Base-by-base conservation (phyloP, 2,113 vertebrate genomes). In the Daboia siamensis region DNA sequence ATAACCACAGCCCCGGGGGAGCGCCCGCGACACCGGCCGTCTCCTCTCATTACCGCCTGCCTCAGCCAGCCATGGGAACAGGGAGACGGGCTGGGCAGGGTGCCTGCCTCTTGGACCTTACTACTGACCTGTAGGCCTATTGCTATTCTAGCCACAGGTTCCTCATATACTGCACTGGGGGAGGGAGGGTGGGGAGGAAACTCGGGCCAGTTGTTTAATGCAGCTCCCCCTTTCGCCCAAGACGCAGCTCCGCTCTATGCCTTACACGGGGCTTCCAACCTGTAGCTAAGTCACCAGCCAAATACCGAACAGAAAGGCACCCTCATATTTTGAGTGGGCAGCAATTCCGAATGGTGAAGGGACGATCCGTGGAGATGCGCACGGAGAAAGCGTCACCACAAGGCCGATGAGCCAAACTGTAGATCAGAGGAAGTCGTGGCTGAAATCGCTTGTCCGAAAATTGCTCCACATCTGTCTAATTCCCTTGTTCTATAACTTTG, bases 1-100 rank as follows among this genome's bases (percentile, higher is more conserved):
- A 98, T 98, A 98, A 98, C 98, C 98, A 98, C 98, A 97, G 98
- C 97, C 98, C 98, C 98, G 98, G 98, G 97, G 97, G 98, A 98
- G 98, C 98, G 97, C 96, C 98, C 93, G 94, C 95, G 95, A 93
- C 94, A 95, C 94, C 94, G 95, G 95, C 91, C 96, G 98, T 98
- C 97, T 98, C 97, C 97, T 97, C 97, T 97, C 97, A 97, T 97
- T 97, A 97, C 96, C 94, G 96, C 96, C 97, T 95, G 96, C 95
- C 95, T 94, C 95, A 93, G 92, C 92, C 92, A 90, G 92, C 92
- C 56, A 46, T 48, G 46, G 92, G 92, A 48, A 90, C 74, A 54
- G 92, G 74, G 74, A 93, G 92, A 90, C 88, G 59, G 88, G 61
- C 80, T 51, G 88, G 92, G 92, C 46, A 89, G 92, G 86, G 92